Evolutionary conservation across 2,797 vertebrate genomes (phyloP).

Genomic region (Eupleurogrammus muticus): DNA sequence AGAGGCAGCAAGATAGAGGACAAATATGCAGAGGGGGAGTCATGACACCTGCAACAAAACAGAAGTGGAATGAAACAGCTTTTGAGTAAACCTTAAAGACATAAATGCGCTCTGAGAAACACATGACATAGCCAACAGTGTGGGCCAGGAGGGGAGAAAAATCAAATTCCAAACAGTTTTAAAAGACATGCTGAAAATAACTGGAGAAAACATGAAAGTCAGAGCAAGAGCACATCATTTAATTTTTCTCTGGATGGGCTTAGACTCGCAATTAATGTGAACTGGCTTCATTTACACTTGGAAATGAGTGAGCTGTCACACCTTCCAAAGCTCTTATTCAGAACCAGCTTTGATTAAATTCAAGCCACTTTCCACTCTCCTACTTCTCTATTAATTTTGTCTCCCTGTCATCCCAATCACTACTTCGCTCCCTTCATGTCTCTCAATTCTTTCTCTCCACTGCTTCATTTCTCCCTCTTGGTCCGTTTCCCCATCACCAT

Average conservation of each 20-base stretch:
- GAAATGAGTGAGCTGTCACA: conserved; percentile 77
- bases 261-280: conserved; percentile 68
- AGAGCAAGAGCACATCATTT: conserved; percentile 31
- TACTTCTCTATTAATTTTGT: conserved; percentile 38
- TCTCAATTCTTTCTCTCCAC: conserved; percentile 31
- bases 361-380: conserved; percentile 47
- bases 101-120: conserved; percentile 22
- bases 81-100: conserved; percentile 18
- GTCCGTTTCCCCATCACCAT: conserved; percentile 16
- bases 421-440: conserved; percentile 21
- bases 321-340: conserved; percentile 59
- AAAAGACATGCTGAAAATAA: conserved; percentile 45
- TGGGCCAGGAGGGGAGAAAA: conserved; percentile 2
- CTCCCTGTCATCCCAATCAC: conserved; percentile 41
- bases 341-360: conserved; percentile 71
- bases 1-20: conserved; percentile 1
- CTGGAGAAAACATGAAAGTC: conserved; percentile 22
- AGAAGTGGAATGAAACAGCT: background rate
- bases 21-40: conserved; percentile 14
- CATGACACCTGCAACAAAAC: conserved; percentile 12
- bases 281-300: conserved; percentile 70
- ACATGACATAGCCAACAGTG: background rate
- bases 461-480: conserved; percentile 31
- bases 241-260: conserved; percentile 23
- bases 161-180: conserved; percentile 19